Evolutionary conservation across 2,888 invertebrate species (phyloP).

Genomic region (Ophion slaviceki): DNA sequence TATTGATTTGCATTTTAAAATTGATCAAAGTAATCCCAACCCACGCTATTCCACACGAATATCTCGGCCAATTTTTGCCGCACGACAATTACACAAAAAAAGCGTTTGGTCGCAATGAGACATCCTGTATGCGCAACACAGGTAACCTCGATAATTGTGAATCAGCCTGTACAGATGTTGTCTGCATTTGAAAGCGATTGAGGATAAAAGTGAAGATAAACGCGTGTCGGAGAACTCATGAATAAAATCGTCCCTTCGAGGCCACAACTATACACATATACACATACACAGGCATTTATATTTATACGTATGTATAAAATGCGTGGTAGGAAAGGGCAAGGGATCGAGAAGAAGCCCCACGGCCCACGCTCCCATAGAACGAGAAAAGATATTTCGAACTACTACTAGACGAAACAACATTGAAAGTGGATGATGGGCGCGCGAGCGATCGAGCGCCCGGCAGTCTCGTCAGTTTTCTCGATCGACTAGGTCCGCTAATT

Average conservation of each 20-base stretch:
- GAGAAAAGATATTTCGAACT: constrained; percentile 48
- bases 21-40: too few species aligned
- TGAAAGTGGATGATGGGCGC: constrained; percentile 62
- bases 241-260: constrained; percentile 60
- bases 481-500: constrained; percentile 63
- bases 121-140: too few species aligned
- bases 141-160: neutral
- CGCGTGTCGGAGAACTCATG: constrained; percentile 56
- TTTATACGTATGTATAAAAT: neutral
- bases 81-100: too few species aligned
- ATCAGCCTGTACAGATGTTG: neutral
- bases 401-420: constrained; percentile 47
- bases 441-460: constrained; percentile 43
- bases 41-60: too few species aligned
- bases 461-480: constrained; percentile 64
- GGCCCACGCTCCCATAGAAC: constrained; percentile 38
- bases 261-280: neutral
- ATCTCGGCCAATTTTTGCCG: too few species aligned
- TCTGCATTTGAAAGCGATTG: constrained; percentile 39
- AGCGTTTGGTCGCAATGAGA: too few species aligned
- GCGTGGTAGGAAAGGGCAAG: constrained; percentile 11
- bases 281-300: constrained; percentile 43
- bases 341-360: constrained; percentile 14
- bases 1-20: too few species aligned
- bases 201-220: constrained; percentile 47